Conservation (phyloP, 1,140 invertebrate genomes). For the Aphelinus atriplicis region DNA sequence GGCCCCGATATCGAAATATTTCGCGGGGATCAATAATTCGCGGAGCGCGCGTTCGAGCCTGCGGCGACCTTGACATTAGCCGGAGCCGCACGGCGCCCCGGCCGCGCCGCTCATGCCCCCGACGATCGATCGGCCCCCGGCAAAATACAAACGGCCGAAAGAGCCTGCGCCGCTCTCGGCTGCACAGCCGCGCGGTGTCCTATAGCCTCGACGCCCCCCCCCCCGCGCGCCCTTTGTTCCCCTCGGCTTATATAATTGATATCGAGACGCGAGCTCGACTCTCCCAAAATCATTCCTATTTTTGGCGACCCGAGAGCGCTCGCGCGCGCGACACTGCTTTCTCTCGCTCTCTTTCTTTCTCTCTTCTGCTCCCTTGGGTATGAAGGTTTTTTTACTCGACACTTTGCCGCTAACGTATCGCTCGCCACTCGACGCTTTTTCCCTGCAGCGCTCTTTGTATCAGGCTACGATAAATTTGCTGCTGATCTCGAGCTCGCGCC, state of each 20-base stretch:
- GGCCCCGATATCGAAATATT: slow-evolving; percentile 12
- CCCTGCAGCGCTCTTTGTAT: too few relatives aligned
- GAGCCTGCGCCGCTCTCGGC: neutral
- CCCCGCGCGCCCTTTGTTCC: too few relatives aligned
- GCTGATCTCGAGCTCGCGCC: too few relatives aligned
- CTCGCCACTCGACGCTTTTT: too few relatives aligned
- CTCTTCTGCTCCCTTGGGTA: too few relatives aligned
- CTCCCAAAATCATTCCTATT: neutral
- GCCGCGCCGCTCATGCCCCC: slow-evolving; percentile 5
- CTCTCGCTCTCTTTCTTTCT: too few relatives aligned
- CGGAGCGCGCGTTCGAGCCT: neutral
- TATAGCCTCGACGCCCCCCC: too few relatives aligned
- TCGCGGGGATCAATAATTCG: slow-evolving; percentile 13
- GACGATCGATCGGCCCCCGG: slow-evolving; percentile 17
- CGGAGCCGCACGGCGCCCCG: neutral
- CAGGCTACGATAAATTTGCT: too few relatives aligned
- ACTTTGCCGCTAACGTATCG: too few relatives aligned
- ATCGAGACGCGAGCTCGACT: neutral
- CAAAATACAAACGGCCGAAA: neutral
- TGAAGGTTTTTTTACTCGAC: too few relatives aligned
- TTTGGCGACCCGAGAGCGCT: neutral
- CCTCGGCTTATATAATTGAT: neutral
- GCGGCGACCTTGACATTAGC: slow-evolving; percentile 13
- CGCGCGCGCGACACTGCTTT: neutral
- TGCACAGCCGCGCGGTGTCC: too few relatives aligned